These are phyloP conservation scores for Anaspis maculata DNA, from an alignment of 2,888 invertebrate species.

Conservation along the genomic window DNA sequence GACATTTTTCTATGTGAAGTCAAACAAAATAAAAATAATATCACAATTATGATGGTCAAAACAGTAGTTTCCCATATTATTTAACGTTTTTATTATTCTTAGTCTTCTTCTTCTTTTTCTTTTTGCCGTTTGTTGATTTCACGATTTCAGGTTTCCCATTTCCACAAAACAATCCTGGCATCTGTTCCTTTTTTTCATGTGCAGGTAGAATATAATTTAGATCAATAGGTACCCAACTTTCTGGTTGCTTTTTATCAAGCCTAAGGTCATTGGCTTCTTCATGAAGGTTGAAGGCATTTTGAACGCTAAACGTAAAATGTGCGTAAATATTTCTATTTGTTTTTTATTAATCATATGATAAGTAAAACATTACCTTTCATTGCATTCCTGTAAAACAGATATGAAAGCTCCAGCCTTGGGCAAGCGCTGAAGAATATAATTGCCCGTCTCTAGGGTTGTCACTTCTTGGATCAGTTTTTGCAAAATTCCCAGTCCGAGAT, in stretches of 20 bases:
- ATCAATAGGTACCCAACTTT: slow-evolving; percentile 23
- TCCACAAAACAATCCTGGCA: slow-evolving; percentile 21
- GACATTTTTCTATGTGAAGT: too few relatives aligned
- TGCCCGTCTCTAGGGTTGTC: slow-evolving; percentile 22
- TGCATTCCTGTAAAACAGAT: slow-evolving; percentile 20
- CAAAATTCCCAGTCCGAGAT: slow-evolving; percentile 27
- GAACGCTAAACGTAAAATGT: slow-evolving; percentile 8
- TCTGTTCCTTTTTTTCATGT: slow-evolving; percentile 17
- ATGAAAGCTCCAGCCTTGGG: slow-evolving; percentile 30
- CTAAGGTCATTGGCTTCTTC: slow-evolving; percentile 15
- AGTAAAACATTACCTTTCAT: slow-evolving; percentile 5
- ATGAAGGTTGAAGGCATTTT: slow-evolving; percentile 18
- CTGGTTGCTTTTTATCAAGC: slow-evolving; percentile 7
- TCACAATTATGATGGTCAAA: too few relatives aligned
- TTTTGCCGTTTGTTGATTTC: neutral
- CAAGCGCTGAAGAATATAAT: slow-evolving; percentile 30
- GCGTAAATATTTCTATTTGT: too few relatives aligned
- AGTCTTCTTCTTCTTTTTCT: neutral
- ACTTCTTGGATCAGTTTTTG: slow-evolving; percentile 27
- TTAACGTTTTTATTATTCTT: slow-evolving; percentile 1
- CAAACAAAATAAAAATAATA: too few relatives aligned
- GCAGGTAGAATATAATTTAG: slow-evolving; percentile 24
- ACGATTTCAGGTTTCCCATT: too few relatives aligned
- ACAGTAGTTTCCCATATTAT: too few relatives aligned
- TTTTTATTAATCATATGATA: neutral